Evolutionary conservation across 2,113 vertebrate species (phyloP).

Genomic region (Apaloderma vittatum): DNA sequence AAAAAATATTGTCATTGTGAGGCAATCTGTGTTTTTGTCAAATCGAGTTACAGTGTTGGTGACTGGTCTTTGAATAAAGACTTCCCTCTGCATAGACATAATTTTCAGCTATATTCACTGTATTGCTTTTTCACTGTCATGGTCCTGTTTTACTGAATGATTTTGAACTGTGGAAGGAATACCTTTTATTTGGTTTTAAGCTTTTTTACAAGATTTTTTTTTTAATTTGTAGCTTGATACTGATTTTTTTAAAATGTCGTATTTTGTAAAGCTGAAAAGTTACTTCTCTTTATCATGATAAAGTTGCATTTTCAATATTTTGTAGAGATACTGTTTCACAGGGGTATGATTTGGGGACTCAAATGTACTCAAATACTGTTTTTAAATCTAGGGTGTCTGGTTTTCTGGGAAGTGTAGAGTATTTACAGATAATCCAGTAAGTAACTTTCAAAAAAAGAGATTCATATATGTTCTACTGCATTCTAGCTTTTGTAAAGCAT

Average conservation of each 20-base stretch:
- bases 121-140: neutral
- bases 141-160: neutral
- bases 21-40: neutral
- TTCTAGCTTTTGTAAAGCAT: neutral
- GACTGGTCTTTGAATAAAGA: neutral
- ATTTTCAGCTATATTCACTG: neutral
- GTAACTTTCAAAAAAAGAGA: neutral
- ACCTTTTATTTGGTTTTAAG: neutral
- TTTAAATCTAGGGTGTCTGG: neutral
- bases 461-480: neutral
- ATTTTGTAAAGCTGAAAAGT: neutral
- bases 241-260: neutral
- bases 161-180: rapidly evolving
- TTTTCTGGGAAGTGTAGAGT: neutral
- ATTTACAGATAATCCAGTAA: neutral
- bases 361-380: neutral
- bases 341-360: neutral
- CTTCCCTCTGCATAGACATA: neutral
- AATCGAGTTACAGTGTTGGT: neutral
- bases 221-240: neutral
- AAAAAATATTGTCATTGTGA: neutral
- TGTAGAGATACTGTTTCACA: neutral
- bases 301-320: neutral
- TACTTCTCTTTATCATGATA: neutral
- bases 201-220: neutral